Evolutionary conservation across 2,888 invertebrate genomes (phyloP).

Genomic region (Saturnia japonica): DNA sequence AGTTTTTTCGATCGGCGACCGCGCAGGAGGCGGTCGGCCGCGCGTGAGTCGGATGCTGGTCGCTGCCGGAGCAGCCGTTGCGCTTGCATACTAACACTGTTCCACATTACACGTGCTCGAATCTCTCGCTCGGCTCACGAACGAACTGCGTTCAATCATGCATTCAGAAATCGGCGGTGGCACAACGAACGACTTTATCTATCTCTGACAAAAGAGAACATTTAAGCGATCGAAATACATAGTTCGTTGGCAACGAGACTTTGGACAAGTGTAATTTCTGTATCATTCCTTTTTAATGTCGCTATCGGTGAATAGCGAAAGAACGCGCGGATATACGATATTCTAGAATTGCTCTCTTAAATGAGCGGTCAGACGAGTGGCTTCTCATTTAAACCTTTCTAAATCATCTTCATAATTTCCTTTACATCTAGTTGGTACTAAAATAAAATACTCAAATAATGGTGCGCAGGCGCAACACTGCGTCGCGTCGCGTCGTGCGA

Average conservation of each 20-base stretch:
- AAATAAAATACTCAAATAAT: conserved; percentile 62
- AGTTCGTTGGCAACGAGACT: not conserved
- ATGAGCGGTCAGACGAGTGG: conserved; percentile 2
- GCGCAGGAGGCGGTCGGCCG: conserved; percentile 80
- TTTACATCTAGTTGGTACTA: conserved; percentile 47
- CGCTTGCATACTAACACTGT: conserved; percentile 77
- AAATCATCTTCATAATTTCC: conserved; percentile 44
- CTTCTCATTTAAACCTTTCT: conserved; percentile 29
- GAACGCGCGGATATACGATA: conserved; percentile 40
- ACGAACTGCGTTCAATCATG: conserved; percentile 21
- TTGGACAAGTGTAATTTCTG: conserved; percentile 24
- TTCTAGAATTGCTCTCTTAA: conserved; percentile 60
- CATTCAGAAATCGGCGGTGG: not conserved
- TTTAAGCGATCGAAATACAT: not conserved
- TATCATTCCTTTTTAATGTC: conserved; percentile 57
- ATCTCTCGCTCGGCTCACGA: conserved; percentile 48
- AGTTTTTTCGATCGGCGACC: conserved; percentile 82
- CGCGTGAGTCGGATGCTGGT: conserved; percentile 74
- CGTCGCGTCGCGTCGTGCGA: conserved; percentile 7
- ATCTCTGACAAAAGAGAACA: not conserved
- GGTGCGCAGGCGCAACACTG: conserved; percentile 30
- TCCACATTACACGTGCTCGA: conserved; percentile 71
- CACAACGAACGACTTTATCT: not conserved
- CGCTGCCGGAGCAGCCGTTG: conserved; percentile 77
- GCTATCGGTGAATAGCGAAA: conserved; percentile 40